These are phyloP conservation scores for Hippocampus comes DNA, from an alignment of 2,113 vertebrate genomes.

Conservation along the genomic window DNA sequence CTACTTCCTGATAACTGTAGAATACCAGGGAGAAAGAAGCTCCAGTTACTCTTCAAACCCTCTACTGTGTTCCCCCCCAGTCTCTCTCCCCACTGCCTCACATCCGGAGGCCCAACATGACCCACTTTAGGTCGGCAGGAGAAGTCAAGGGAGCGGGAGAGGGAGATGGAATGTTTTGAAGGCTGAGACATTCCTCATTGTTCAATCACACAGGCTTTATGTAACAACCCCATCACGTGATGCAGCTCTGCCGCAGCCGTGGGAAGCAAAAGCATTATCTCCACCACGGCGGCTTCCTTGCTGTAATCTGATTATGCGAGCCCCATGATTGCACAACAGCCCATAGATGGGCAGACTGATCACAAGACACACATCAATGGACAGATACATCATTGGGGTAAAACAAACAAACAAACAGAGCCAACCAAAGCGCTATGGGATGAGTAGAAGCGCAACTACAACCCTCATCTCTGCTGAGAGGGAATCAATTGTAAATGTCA, in stretches of 20 bases:
- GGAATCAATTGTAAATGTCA: neutral
- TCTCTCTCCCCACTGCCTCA: conserved; percentile 64
- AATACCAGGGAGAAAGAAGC: conserved; percentile 21
- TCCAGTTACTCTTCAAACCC: conserved; percentile 44
- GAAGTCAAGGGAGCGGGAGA: conserved; percentile 42
- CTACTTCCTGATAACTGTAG: neutral
- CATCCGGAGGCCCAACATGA: conserved; percentile 65
- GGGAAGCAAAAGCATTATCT: conserved; percentile 66
- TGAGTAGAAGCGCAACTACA: neutral
- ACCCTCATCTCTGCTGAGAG: neutral
- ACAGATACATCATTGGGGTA: neutral
- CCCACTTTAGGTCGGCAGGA: conserved; percentile 60
- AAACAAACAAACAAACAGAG: neutral
- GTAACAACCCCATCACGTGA: conserved; percentile 70
- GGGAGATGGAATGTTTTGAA: conserved; percentile 66
- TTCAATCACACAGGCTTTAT: conserved; percentile 73
- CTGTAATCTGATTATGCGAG: conserved; percentile 70
- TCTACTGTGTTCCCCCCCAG: conserved; percentile 9
- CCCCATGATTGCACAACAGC: conserved; percentile 53
- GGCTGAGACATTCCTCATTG: conserved; percentile 73
- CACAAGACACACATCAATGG: neutral
- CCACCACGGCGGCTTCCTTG: conserved; percentile 56
- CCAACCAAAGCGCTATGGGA: neutral
- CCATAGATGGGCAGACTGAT: conserved; percentile 17
- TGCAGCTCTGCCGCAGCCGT: conserved; percentile 57